Base-by-base conservation (phyloP, 2,888 invertebrate genomes). In the Petrophora chlorosata region DNA sequence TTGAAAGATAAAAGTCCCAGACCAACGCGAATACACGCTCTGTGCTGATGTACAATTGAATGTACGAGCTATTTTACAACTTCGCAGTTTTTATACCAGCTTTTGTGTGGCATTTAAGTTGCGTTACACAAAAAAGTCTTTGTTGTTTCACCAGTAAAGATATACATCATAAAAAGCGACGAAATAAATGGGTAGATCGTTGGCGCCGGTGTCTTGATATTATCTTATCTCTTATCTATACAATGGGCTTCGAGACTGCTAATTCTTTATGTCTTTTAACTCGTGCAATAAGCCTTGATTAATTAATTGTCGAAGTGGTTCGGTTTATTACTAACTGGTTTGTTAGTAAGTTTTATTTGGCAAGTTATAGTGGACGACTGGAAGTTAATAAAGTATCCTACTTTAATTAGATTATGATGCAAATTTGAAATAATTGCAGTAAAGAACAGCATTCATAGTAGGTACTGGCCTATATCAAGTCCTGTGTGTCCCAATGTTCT, bases 1-100 rank as follows among this genome's bases (percentile, higher is more conserved):
- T 81, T 79, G 75, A 80, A 74, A 85, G 85, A 85, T 84, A 86
- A 81, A 75, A 75, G 49, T 54, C 70, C 69, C 66, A 75, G 69
- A 63, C 70, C 67, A 65, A 62, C 61, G 69, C 65, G 73, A 76
- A 73, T 76, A 76, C 67, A 71, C 73, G 71, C 68, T 70, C 49
- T 53, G 34, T 41, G 45, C 38, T 53, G 46, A 56, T 46, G 76
- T 77, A 86, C 84, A 86, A 84, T 85, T 73, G 79, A 73, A 69
- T 73, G 73, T 76, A 70, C 69, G 65, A 71, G 70, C 41, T 30
- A 74, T 48, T 45, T 51, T 35, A 36, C 43, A 49, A 45, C 30
- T 28, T 22, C 41, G 23, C 46, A 46, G 32, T 44, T 49, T 46
- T 36, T 48, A 33, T 30, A 30, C 35, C 26, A 40, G 14, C 28